Conservation (phyloP, 2,888 invertebrate genomes). For the Euphydryas editha region DNA sequence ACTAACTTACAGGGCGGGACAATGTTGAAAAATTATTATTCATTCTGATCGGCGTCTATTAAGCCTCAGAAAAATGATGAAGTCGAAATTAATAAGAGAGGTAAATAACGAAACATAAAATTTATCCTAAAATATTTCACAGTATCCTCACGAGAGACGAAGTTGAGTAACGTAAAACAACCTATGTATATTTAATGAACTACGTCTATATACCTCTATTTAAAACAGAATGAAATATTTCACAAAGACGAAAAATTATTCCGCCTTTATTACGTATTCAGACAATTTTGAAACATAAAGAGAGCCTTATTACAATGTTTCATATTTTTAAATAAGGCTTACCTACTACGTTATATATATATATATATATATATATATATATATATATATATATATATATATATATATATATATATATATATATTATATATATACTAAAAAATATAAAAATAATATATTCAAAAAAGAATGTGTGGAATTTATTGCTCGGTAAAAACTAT, state of each 20-base stretch:
- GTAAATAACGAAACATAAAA: background rate
- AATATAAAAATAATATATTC: too few relatives aligned
- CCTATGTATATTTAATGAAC: slow-evolving; percentile 15
- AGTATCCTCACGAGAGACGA: background rate
- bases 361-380: too few relatives aligned
- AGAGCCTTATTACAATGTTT: background rate
- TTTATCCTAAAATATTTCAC: background rate
- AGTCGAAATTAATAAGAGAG: too few relatives aligned
- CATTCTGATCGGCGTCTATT: too few relatives aligned
- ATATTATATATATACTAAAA: too few relatives aligned
- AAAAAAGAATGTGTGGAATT: too few relatives aligned
- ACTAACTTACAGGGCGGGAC: too few relatives aligned
- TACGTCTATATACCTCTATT: background rate
- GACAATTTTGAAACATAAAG: background rate
- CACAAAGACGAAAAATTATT: background rate
- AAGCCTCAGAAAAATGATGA: too few relatives aligned
- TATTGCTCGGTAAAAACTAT: too few relatives aligned
- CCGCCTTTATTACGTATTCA: background rate
- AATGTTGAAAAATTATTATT: too few relatives aligned
- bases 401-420: too few relatives aligned
- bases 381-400: too few relatives aligned
- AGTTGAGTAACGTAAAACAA: background rate
- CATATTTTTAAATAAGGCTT: background rate
- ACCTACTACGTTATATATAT: background rate
- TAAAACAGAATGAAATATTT: slow-evolving; percentile 1